A percentile compares a stretch with the other conserved stretches of the same genome.
Evolutionary conservation across 2,888 invertebrate genomes (phyloP).

Genomic region (Miltochrista miniata): DNA sequence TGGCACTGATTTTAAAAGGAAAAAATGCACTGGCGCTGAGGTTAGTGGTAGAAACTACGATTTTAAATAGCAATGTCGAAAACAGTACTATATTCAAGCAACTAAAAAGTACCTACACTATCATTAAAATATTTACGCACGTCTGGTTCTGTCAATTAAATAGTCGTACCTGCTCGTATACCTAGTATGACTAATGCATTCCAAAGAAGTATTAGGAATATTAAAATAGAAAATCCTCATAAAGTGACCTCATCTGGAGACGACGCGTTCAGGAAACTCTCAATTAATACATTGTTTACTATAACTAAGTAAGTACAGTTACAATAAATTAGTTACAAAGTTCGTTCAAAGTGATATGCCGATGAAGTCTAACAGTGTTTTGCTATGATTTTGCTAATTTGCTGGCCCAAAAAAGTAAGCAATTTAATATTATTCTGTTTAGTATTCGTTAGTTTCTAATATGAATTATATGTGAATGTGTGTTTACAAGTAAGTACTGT

Average conservation of each 20-base stretch:
- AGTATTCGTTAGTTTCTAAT: background rate
- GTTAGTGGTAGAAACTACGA: too few species aligned
- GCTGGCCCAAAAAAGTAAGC: slow-evolving; percentile 10
- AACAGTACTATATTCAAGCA: too few species aligned
- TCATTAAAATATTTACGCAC: too few species aligned
- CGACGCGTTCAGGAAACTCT: slow-evolving; percentile 9
- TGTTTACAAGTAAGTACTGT: too few species aligned
- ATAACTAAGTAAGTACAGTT: background rate
- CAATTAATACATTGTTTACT: slow-evolving; percentile 1
- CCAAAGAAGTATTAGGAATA: slow-evolving; percentile 8
- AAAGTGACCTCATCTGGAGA: slow-evolving; percentile 9
- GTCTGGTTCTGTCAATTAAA: background rate
- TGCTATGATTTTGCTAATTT: slow-evolving; percentile 5
- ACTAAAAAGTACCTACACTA: too few species aligned
- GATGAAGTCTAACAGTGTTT: slow-evolving; percentile 11
- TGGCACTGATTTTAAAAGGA: too few species aligned
- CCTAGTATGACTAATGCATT: slow-evolving; percentile 9
- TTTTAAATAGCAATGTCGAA: too few species aligned
- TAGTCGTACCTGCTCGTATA: slow-evolving; percentile 3
- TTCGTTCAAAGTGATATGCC: background rate
- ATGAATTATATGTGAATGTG: too few species aligned
- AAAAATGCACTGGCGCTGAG: too few species aligned
- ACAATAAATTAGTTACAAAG: slow-evolving; percentile 1
- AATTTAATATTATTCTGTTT: background rate
- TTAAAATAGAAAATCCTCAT: slow-evolving; percentile 11